A percentile compares a stretch with the other conserved stretches of the same genome.
These are phyloP conservation scores for Agonum fuliginosum DNA, from an alignment of 2,888 invertebrate species.

Conservation along the genomic window DNA sequence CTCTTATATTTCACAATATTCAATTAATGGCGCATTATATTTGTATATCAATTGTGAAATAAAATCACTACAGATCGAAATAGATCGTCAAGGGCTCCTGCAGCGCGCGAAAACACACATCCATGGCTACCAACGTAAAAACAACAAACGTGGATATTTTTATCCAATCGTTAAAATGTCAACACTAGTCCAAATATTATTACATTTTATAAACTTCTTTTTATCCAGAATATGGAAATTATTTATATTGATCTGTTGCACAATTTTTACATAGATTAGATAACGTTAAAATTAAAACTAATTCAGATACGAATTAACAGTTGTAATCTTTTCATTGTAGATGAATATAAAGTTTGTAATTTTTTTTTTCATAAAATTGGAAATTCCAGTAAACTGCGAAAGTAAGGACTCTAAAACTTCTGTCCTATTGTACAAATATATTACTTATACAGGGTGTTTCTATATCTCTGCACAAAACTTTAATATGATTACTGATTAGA, in stretches of 20 bases:
- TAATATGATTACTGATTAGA: too few species aligned
- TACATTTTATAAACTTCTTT: background rate
- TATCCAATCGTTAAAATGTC: conserved; percentile 11
- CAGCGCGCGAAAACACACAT: background rate
- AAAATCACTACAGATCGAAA: conserved; percentile 4
- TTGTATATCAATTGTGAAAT: conserved; percentile 17
- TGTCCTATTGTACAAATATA: too few species aligned
- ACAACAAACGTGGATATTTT: conserved; percentile 19
- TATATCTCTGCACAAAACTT: too few species aligned
- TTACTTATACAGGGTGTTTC: too few species aligned
- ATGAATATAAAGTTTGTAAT: background rate
- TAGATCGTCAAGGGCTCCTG: conserved; percentile 22
- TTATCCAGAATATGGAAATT: background rate
- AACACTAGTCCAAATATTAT: conserved; percentile 16
- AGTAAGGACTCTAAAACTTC: too few species aligned
- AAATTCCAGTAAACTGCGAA: too few species aligned
- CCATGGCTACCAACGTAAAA: conserved; percentile 5
- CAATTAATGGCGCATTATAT: conserved; percentile 1
- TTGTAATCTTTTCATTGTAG: background rate
- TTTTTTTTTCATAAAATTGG: too few species aligned
- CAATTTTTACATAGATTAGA: conserved; percentile 8
- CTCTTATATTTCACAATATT: background rate
- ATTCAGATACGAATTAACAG: background rate
- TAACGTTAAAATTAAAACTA: background rate
- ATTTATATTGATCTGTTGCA: conserved; percentile 8